Evolutionary conservation across 2,797 vertebrate genomes (phyloP).

Genomic region (Phrynocephalus guinanensis): DNA sequence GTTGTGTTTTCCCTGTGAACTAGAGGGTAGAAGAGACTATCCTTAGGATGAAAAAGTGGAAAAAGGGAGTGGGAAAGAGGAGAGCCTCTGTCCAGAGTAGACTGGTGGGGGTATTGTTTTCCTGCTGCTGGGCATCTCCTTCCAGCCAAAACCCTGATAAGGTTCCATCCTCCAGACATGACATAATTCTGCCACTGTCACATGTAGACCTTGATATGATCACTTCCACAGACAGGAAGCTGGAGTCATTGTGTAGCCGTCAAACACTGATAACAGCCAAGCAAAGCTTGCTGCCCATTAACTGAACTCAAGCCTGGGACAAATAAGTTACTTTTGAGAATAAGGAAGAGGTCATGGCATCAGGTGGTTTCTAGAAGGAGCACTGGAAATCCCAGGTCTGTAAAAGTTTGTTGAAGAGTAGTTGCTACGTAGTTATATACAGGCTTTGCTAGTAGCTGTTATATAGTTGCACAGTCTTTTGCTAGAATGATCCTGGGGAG

Average conservation of each 20-base stretch:
- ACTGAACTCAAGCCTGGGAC: conserved; percentile 24
- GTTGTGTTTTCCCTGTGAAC: not conserved
- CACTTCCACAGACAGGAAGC: conserved; percentile 41
- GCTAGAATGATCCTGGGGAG: not conserved
- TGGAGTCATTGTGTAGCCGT: conserved; percentile 45
- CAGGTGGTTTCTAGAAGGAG: not conserved
- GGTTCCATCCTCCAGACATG: conserved; percentile 42
- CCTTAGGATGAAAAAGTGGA: not conserved
- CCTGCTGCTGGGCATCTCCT: conserved; percentile 26
- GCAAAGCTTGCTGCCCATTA: conserved; percentile 29
- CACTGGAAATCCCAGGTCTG: not conserved
- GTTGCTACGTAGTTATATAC: not conserved
- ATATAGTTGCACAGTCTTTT: too few relatives aligned
- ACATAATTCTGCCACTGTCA: conserved; percentile 44
- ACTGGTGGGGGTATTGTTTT: not conserved
- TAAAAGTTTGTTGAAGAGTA: not conserved
- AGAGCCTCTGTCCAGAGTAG: not conserved
- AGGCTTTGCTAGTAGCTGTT: not conserved
- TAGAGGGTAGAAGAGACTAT: conserved; percentile 11
- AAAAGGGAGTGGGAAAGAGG: not conserved
- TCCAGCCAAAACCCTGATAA: conserved; percentile 24
- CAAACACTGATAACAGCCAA: conserved; percentile 41
- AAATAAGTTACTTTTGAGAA: conserved; percentile 8
- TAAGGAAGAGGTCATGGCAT: conserved; percentile 3
- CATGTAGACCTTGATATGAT: conserved; percentile 30